Percentiles rank a stretch among this genome's conserved stretches.
Conservation (phyloP, 2,888 invertebrate genomes). For the Pseudococcus jackbeardsleyi region DNA sequence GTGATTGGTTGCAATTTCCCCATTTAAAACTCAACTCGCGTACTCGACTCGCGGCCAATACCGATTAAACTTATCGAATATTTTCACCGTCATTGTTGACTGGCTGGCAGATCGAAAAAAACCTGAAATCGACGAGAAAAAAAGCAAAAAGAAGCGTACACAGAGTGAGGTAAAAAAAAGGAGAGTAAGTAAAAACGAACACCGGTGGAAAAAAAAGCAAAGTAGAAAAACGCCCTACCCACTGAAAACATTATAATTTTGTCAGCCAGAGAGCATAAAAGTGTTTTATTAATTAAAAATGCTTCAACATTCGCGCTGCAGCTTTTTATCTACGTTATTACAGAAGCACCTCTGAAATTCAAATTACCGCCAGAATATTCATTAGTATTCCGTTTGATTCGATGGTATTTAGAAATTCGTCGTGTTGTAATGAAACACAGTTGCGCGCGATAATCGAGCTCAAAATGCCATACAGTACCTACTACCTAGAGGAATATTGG, state of each 20-base stretch:
- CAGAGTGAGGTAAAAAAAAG: not conserved
- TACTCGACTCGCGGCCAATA: not conserved
- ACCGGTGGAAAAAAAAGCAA: not conserved
- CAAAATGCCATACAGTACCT: slow-evolving; percentile 29
- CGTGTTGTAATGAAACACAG: slow-evolving; percentile 43
- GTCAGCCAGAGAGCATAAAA: slow-evolving; percentile 46
- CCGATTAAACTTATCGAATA: not conserved
- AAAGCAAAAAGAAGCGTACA: not conserved
- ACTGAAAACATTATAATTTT: slow-evolving; percentile 52
- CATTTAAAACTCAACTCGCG: not conserved
- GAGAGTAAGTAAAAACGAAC: not conserved
- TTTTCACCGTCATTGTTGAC: not conserved
- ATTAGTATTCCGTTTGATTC: slow-evolving; percentile 55
- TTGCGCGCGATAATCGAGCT: slow-evolving; percentile 52
- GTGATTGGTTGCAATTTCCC: not conserved
- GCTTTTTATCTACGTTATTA: slow-evolving; percentile 52
- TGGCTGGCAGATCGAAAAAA: not conserved
- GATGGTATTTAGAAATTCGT: slow-evolving; percentile 50
- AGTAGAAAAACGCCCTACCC: slow-evolving; percentile 2
- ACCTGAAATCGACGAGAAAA: not conserved
- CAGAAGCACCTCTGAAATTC: slow-evolving; percentile 50
- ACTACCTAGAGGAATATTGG: slow-evolving; percentile 16
- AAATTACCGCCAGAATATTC: slow-evolving; percentile 49
- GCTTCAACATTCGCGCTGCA: slow-evolving; percentile 48
- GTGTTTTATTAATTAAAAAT: slow-evolving; percentile 55